Percentiles rank a stretch among this genome's conserved stretches.
Conservation (phyloP, 2,113 vertebrate species). For the Hemibagrus wyckioides region DNA sequence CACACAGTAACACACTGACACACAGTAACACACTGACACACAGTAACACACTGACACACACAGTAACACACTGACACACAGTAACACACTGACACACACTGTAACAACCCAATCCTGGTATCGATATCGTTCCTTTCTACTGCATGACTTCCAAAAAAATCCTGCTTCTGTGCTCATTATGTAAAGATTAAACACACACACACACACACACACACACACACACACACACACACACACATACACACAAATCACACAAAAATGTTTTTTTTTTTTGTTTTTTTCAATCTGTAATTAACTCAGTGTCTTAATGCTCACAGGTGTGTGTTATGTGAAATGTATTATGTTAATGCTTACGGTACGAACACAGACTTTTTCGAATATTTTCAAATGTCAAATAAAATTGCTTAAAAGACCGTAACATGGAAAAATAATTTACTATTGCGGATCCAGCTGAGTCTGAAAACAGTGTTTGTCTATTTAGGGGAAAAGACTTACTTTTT, state of each 20-base stretch:
- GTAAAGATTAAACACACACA: background rate
- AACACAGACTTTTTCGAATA: slow-evolving; percentile 2
- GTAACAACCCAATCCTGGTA: background rate
- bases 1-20: no score
- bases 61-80: no score
- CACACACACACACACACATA: no score
- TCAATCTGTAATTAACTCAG: background rate
- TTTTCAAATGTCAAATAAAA: slow-evolving; percentile 43
- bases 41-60: no score
- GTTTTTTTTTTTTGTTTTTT: background rate
- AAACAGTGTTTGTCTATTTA: background rate
- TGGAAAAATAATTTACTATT: background rate
- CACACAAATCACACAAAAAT: no score
- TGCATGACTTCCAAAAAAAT: background rate
- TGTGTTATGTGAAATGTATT: slow-evolving; percentile 29
- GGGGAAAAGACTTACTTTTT: background rate
- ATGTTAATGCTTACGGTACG: slow-evolving; percentile 23
- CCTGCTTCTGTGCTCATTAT: background rate
- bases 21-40: no score
- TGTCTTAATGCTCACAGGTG: slow-evolving; percentile 32
- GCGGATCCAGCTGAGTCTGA: background rate
- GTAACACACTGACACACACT: no score
- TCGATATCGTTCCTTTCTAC: background rate
- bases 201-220: no score
- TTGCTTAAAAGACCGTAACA: slow-evolving; percentile 20